Evolutionary conservation across 2,888 invertebrate species (phyloP), one percentile per base, ranked within the genome.

Genomic region (Auanema freiburgensis): DNA sequence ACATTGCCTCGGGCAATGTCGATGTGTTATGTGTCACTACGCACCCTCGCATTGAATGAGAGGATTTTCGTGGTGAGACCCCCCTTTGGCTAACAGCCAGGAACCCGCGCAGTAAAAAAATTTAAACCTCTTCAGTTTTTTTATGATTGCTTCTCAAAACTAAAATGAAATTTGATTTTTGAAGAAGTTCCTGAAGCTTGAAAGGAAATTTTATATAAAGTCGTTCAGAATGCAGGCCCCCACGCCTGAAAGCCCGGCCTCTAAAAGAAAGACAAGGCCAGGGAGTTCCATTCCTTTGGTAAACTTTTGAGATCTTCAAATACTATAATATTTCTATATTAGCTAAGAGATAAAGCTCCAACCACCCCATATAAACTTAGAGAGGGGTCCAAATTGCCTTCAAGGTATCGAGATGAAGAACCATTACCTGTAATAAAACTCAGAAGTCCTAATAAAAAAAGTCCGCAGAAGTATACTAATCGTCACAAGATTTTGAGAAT

Each of bases 371-470:
- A 74, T 44, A 56, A 69, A 14, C 66, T 74, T 12, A 62, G 74
- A 11, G 70, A 67, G 42, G 64, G 55, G 2, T 67, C 72, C 42
- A 72, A 71, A 62, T 40, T 74, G 4, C 74, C 74, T 11, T 70
- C 70, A 1, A 62, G 74, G 62, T 74, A 72, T 63, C 63, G 74
- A 46, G 66, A 74, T 12, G 69, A 70, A 0, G 53, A 16, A 11
- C 18, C 42, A 14, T 25, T 46, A 44, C 44, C 40, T 40, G 55
- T 58, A 59, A 42, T 60, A 62, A 23, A 50, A 57, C 16, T 55
- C 58, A 41, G 24, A 4, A 11, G 21, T n/a, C 49, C 55, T 16
- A 43, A 23, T n/a, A 67, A 68, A 41, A 61, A 64, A 16, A 40
- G 61, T 11, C 52, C 59, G 11, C 53, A 24, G 16, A 59, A 59